Conservation (phyloP, 2,888 invertebrate species). For the Sturmia bella region DNA sequence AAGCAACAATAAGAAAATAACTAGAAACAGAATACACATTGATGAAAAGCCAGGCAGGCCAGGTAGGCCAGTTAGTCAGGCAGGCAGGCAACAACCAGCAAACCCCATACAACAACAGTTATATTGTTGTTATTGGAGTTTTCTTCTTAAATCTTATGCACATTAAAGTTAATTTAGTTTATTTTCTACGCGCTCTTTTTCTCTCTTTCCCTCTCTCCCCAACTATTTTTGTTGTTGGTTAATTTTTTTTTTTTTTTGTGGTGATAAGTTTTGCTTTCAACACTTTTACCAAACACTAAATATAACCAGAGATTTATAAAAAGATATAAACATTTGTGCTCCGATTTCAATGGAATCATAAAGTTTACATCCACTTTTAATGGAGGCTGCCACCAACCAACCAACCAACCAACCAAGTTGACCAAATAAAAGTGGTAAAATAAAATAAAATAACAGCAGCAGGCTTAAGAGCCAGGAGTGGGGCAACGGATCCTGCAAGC, state of each 20-base stretch:
- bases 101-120: slow-evolving; percentile 42
- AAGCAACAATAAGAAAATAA: slow-evolving; percentile 1
- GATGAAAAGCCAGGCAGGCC: slow-evolving; percentile 15
- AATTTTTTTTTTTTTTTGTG: slow-evolving; percentile 74
- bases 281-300: slow-evolving; percentile 73
- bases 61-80: too few species aligned
- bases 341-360: slow-evolving; percentile 73
- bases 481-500: too few species aligned
- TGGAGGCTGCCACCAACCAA: slow-evolving; percentile 68
- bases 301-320: slow-evolving; percentile 64
- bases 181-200: slow-evolving; percentile 38
- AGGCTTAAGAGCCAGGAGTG: slow-evolving; percentile 38
- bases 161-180: slow-evolving; percentile 48
- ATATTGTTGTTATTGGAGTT: slow-evolving; percentile 20
- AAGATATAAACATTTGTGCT: slow-evolving; percentile 74
- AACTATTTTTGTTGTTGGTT: slow-evolving; percentile 73
- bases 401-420: background rate
- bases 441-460: slow-evolving; percentile 1
- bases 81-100: background rate
- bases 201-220: slow-evolving; percentile 4
- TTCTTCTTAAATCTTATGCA: slow-evolving; percentile 52
- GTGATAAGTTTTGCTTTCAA: slow-evolving; percentile 79
- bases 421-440: background rate
- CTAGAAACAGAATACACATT: slow-evolving; percentile 16
- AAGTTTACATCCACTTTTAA: slow-evolving; percentile 70